Evolutionary conservation across 2,113 vertebrate species (phyloP).

Genomic region (Andinoacara biseriatus): DNA sequence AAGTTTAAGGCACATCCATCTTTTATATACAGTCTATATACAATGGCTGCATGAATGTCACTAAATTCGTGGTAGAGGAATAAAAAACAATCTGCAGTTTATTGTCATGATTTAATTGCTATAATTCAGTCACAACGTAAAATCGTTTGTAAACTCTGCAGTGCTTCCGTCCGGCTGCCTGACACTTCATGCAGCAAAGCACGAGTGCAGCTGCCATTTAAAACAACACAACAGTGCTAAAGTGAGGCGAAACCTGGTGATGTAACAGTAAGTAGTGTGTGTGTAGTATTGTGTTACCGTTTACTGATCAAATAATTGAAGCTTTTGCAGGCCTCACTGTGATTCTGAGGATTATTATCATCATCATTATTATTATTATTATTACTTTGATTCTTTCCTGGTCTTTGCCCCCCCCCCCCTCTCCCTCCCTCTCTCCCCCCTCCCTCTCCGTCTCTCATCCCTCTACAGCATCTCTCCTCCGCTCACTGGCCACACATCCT

Average conservation of each 20-base stretch:
- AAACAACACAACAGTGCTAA: not conserved
- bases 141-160: not conserved
- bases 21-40: not conserved
- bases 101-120: not conserved
- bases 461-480: conserved; percentile 23
- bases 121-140: not conserved
- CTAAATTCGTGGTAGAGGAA: too few species aligned
- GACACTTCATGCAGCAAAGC: not conserved
- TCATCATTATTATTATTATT: not conserved
- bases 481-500: conserved; percentile 28
- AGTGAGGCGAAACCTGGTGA: not conserved
- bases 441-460: conserved; percentile 1
- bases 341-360: not conserved
- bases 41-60: not conserved
- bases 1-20: not conserved
- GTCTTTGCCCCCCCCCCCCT: not conserved
- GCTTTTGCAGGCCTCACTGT: not conserved
- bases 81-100: too few species aligned
- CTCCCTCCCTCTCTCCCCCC: not conserved
- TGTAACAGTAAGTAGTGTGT: too few species aligned
- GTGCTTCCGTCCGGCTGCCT: not conserved
- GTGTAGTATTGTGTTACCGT: too few species aligned
- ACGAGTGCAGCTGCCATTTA: not conserved
- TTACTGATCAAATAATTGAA: not conserved
- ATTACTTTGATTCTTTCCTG: conserved; percentile 2